A percentile compares a stretch with the other conserved stretches of the same genome.
Evolutionary conservation across 2,888 invertebrate genomes (phyloP).

Genomic region (Rotaria socialis): DNA sequence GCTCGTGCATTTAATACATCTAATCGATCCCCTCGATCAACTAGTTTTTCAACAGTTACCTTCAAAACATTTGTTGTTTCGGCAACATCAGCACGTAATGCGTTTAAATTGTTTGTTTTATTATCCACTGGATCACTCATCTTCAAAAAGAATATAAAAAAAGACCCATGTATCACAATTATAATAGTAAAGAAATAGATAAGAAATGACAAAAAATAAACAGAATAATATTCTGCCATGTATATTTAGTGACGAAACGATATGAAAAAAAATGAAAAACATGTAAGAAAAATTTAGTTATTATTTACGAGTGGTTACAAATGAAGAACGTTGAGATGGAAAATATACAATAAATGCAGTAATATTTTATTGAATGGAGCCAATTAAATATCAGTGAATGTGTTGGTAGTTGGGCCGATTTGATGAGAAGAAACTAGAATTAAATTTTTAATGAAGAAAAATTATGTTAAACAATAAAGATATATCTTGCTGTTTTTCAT

Average conservation of each 20-base stretch:
- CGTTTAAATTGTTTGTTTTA: not conserved
- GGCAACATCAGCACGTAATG: not conserved
- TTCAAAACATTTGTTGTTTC: conserved; percentile 7
- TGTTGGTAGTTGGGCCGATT: not conserved
- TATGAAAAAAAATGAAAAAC: not conserved
- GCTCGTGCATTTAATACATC: not conserved
- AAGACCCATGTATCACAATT: not conserved
- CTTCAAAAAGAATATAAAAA: not conserved
- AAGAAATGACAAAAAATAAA: conserved; percentile 3
- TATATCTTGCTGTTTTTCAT: too few species aligned
- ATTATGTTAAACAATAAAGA: too few species aligned
- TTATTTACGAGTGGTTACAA: not conserved
- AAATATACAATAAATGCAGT: not conserved
- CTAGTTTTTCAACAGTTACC: conserved; percentile 30
- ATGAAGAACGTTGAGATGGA: not conserved
- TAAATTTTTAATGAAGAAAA: too few species aligned
- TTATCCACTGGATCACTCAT: not conserved
- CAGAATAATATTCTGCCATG: not conserved
- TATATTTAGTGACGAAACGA: not conserved
- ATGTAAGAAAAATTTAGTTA: not conserved
- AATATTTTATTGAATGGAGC: not conserved
- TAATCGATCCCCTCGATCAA: not conserved
- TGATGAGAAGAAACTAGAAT: not conserved
- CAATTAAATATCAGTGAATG: not conserved
- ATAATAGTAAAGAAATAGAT: not conserved